These are phyloP conservation scores for Augiades crinisus DNA, from an alignment of 2,888 invertebrate genomes.

Conservation along the genomic window DNA sequence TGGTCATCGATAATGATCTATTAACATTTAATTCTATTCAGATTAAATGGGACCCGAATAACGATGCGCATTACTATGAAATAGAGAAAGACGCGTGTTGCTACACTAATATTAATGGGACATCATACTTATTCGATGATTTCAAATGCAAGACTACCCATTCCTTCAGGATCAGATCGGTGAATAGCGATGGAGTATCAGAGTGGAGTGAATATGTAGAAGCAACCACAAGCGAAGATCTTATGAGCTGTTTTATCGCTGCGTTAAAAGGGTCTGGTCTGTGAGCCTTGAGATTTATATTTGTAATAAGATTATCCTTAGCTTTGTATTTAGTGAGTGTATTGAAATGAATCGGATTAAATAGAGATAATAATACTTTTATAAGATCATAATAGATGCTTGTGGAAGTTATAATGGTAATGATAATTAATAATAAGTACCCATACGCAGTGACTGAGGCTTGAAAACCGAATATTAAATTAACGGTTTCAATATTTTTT, in stretches of 20 bases:
- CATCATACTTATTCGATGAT: slow-evolving; percentile 47
- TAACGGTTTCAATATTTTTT: no score
- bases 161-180: slow-evolving; percentile 56
- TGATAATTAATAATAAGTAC: no score
- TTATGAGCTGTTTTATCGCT: slow-evolving; percentile 40
- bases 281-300: no score
- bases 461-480: no score
- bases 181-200: slow-evolving; percentile 47
- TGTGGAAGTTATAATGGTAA: no score
- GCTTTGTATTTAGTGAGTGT: no score
- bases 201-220: slow-evolving; percentile 57
- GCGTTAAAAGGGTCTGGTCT: slow-evolving; percentile 38
- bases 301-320: no score
- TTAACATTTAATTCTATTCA: slow-evolving; percentile 47
- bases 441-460: no score
- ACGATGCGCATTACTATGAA: slow-evolving; percentile 52
- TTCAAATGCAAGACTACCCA: slow-evolving; percentile 49
- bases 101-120: slow-evolving; percentile 51
- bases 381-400: no score
- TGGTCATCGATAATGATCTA: slow-evolving; percentile 41
- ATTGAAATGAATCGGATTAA: no score
- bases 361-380: no score
- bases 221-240: slow-evolving; percentile 46
- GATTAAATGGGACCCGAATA: slow-evolving; percentile 48
- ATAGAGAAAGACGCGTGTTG: slow-evolving; percentile 59